phyloP scores from a whole-genome alignment of 2,113 vertebrate genomes.

The Petroica traversi region DNA sequence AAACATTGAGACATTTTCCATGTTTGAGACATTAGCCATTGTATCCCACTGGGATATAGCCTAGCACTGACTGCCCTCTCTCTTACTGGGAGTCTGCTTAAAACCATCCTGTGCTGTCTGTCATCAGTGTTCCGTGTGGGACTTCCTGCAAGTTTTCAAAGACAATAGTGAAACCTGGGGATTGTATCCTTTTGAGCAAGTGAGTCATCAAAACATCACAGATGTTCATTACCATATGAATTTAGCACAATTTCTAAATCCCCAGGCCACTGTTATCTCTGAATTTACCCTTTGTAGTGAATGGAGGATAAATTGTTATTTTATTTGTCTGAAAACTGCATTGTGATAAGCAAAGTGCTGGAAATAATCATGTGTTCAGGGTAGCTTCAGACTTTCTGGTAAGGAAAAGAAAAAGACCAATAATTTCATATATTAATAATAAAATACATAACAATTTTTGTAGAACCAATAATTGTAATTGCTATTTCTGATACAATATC shows the following conservation, averaged over 20 bases:
- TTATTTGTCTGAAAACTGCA: conserved; percentile 71
- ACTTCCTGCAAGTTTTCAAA: conserved; percentile 65
- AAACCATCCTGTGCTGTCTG: conserved; percentile 2
- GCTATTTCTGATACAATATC: neutral
- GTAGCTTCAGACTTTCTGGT: conserved; percentile 6
- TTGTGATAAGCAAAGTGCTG: conserved; percentile 63
- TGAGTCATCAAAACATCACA: conserved; percentile 72
- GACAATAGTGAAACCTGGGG: conserved; percentile 68
- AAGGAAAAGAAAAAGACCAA: neutral
- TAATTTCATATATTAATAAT: neutral
- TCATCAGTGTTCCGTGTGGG: conserved; percentile 6
- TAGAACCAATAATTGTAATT: neutral
- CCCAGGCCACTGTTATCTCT: conserved; percentile 66
- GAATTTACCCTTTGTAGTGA: conserved; percentile 66
- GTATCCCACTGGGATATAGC: neutral
- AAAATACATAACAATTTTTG: neutral
- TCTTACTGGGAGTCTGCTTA: neutral
- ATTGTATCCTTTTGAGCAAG: conserved; percentile 65
- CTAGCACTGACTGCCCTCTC: neutral
- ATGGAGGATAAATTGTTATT: conserved; percentile 68
- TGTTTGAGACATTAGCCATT: neutral
- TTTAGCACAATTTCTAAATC: conserved; percentile 74
- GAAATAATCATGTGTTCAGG: conserved; percentile 51
- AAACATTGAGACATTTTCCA: neutral
- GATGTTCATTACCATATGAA: conserved; percentile 82